Evolutionary conservation across 2,888 invertebrate species (phyloP), one percentile per base, ranked within the genome.

Genomic region (Cephonodes hylas): DNA sequence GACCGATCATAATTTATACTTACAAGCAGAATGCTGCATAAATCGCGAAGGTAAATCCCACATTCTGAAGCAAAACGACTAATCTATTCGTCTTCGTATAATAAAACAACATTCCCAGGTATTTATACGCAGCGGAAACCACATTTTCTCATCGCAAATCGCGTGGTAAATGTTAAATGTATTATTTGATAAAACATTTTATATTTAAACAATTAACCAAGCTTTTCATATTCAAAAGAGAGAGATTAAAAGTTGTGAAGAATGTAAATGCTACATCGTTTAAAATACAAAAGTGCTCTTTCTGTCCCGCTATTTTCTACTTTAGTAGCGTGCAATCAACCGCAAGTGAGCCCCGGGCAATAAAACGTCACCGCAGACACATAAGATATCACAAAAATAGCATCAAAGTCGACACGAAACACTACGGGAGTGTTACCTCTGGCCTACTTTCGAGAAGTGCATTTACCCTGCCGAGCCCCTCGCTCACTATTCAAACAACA

Each of bases 321-420:
- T 61, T 58, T 69, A 68, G 72, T 68, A 68, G 64, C 67, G 64
- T 78, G 79, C 74, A 79, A 79, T 84, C 79, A 70, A 77, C 79
- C 80, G 72, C 77, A 79, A 80, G 72, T 72, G 77, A 78, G 78
- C 77, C 74, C 72, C 76, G 70, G 71, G 75, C 77, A 79, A 84
- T 85, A 83, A 84, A 85, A 84, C 80, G 74, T 70, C 73, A 84
- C 89, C 86, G 81, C 85, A 85, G 79, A 81, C 85, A 80, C 78
- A 79, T 79, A 81, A 81, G 78, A 75, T 78, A 79, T 85, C 81
- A 85, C 85, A 80, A 84, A 88, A 89, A 89, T 91, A 89, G 84
- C 85, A 84, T 85, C 85, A 83, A 85, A 84, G 83, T 76, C 79
- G 78, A 79, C 80, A 76, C 76, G 78, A 79, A 75, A 79, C 76